phyloP scores from a whole-genome alignment of 1,140 invertebrate genomes.

The Muscidifurax raptorellus region DNA sequence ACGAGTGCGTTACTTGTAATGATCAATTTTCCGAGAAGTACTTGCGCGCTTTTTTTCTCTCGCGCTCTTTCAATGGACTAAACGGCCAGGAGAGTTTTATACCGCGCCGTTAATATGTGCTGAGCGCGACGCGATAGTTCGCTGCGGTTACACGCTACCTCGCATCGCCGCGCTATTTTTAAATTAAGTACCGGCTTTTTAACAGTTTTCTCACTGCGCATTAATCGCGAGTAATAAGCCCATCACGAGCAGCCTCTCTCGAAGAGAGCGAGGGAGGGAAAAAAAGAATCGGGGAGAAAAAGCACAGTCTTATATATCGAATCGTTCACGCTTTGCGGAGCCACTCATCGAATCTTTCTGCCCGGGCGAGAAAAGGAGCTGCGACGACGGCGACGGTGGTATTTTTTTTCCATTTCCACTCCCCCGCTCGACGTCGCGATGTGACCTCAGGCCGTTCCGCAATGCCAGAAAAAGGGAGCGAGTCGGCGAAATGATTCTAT shows the following conservation, averaged over 20 bases:
- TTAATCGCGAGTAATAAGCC: neutral
- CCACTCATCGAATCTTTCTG: slow-evolving; percentile 40
- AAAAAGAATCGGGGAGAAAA: neutral
- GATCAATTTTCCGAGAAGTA: slow-evolving; percentile 20
- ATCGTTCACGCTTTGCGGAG: slow-evolving; percentile 27
- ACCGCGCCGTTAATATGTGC: neutral
- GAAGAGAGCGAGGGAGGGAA: neutral
- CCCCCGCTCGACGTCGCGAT: slow-evolving; percentile 6
- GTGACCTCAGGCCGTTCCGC: slow-evolving; percentile 47
- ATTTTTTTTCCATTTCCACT: slow-evolving; percentile 31
- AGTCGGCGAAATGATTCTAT: slow-evolving; percentile 73
- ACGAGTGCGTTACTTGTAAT: slow-evolving; percentile 11
- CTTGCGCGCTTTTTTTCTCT: neutral
- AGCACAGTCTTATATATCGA: neutral
- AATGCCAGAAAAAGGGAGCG: slow-evolving; percentile 52
- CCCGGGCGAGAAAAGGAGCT: slow-evolving; percentile 18
- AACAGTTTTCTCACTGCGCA: neutral
- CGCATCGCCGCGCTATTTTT: too few relatives aligned
- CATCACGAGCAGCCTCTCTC: neutral
- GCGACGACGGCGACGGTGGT: neutral
- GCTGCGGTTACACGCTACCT: neutral
- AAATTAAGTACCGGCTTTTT: neutral
- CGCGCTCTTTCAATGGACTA: neutral
- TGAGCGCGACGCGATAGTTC: neutral
- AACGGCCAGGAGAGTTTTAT: neutral